A percentile compares a stretch with the other conserved stretches of the same genome.
phyloP scores from a whole-genome alignment of 2,113 vertebrate genomes.

The Ailurus styani region DNA sequence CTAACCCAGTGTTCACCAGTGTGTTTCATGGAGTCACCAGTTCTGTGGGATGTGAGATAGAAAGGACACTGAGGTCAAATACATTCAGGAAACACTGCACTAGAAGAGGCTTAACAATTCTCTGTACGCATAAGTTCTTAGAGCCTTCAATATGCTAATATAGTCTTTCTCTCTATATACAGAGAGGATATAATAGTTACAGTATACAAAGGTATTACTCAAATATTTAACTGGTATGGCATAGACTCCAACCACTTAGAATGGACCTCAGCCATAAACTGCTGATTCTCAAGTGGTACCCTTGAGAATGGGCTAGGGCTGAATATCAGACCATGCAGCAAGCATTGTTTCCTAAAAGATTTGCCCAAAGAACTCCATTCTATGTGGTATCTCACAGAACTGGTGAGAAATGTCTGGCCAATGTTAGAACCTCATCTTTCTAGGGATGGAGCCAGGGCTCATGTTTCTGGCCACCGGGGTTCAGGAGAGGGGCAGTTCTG shows the following conservation, averaged over 20 bases:
- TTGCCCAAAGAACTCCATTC: neutral
- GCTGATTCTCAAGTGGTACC: neutral
- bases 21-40: slow-evolving; percentile 31
- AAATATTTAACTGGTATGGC: slow-evolving; percentile 29
- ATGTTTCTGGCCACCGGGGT: neutral
- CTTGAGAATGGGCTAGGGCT: neutral
- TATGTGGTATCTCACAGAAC: slow-evolving; percentile 1
- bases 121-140: neutral
- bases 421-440: neutral
- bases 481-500: neutral
- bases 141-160: neutral
- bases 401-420: slow-evolving; percentile 11
- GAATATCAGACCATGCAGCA: neutral
- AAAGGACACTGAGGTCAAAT: slow-evolving; percentile 31
- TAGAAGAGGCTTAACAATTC: neutral
- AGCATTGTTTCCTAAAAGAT: slow-evolving; percentile 28
- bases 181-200: neutral
- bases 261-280: neutral
- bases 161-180: neutral
- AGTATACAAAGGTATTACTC: neutral
- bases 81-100: slow-evolving; percentile 41
- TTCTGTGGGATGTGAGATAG: slow-evolving; percentile 45
- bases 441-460: neutral
- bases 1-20: slow-evolving; percentile 19
- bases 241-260: neutral